These are phyloP conservation scores for Eira barbara DNA, from an alignment of 2,113 vertebrate genomes.

Conservation along the genomic window DNA sequence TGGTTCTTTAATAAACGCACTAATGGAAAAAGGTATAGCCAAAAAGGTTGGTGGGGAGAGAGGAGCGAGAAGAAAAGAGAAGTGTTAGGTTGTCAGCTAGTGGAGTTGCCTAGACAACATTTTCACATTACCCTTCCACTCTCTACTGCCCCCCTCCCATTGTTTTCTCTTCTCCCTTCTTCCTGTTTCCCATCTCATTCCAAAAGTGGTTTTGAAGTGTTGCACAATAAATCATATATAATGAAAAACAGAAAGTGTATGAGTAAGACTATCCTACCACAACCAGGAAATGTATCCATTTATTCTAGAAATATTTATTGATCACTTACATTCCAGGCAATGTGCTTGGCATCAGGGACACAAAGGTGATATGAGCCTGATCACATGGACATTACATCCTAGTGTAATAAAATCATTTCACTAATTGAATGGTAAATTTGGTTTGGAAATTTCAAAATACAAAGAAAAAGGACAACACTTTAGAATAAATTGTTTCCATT, in stretches of 20 bases:
- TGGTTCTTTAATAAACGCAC: not conserved
- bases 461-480: not conserved
- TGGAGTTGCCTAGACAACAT: not conserved
- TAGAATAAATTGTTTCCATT: not conserved
- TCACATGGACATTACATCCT: not conserved
- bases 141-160: not conserved
- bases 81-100: not conserved
- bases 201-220: not conserved
- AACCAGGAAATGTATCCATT: not conserved
- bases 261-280: not conserved
- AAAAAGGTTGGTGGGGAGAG: rapidly evolving
- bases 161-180: not conserved
- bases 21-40: not conserved
- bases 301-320: not conserved
- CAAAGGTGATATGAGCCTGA: not conserved
- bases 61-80: not conserved
- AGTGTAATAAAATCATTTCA: not conserved
- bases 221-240: not conserved
- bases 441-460: constrained; percentile 17
- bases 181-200: not conserved
- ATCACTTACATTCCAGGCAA: not conserved
- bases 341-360: not conserved
- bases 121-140: not conserved
- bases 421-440: not conserved
- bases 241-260: not conserved